phyloP scores from a whole-genome alignment of 2,888 invertebrate genomes.

The Caenorhabditis sp. region DNA sequence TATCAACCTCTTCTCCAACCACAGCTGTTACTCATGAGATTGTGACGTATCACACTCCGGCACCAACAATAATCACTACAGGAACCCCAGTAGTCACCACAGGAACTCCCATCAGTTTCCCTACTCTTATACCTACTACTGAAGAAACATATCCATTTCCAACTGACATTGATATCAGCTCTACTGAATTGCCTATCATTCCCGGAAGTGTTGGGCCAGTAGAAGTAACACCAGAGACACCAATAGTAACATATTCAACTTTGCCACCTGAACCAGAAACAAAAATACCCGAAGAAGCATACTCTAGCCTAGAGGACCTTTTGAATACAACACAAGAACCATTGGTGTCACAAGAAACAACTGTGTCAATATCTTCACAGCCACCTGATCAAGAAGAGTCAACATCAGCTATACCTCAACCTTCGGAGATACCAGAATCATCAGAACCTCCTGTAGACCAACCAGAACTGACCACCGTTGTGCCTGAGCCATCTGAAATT shows the following conservation, averaged over 20 bases:
- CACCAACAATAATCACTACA: background rate
- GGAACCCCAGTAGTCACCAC: background rate
- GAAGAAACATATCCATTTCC: background rate
- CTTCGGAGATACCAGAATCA: background rate
- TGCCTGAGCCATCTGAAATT: background rate
- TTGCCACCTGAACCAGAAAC: no score
- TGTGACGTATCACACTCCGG: constrained; percentile 3
- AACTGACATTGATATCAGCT: background rate
- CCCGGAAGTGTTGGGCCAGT: background rate
- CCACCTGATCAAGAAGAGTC: background rate
- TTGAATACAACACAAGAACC: background rate
- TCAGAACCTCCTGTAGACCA: background rate
- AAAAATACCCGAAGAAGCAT: no score
- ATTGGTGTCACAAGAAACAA: background rate
- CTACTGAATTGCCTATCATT: background rate
- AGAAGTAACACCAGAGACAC: background rate
- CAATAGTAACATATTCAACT: no score
- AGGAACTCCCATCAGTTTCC: background rate
- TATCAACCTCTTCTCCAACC: background rate
- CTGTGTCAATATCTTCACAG: background rate
- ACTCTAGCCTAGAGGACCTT: no score
- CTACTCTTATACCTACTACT: background rate
- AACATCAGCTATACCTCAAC: background rate
- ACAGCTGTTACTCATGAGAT: background rate
- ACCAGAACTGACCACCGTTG: background rate